phyloP scores from a whole-genome alignment of 2,113 vertebrate species.

The Serilophus lunatus region DNA sequence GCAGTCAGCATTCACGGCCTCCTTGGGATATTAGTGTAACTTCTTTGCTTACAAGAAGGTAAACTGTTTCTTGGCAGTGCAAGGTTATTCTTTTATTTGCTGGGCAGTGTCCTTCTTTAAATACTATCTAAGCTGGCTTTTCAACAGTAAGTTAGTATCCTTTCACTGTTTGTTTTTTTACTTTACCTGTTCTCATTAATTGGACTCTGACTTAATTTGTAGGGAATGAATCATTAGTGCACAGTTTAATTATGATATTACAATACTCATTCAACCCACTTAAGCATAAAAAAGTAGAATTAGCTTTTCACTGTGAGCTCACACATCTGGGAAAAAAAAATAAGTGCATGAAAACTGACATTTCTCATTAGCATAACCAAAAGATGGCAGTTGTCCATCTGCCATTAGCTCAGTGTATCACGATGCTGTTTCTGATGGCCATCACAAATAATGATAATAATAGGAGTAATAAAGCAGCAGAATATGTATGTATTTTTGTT shows the following conservation, averaged over 20 bases:
- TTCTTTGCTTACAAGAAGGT: not conserved
- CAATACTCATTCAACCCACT: constrained; percentile 6
- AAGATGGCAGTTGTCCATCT: constrained; percentile 55
- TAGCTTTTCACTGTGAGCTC: not conserved
- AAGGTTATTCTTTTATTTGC: not conserved
- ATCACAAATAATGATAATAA: constrained; percentile 35
- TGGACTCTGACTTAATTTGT: constrained; percentile 15
- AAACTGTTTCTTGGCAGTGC: not conserved
- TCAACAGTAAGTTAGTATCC: not conserved
- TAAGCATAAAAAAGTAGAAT: constrained; percentile 22
- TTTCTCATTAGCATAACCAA: constrained; percentile 63
- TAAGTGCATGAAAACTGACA: not conserved
- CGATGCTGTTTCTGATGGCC: constrained; percentile 45
- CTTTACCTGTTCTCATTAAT: constrained; percentile 31
- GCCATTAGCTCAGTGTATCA: constrained; percentile 43
- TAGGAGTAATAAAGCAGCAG: constrained; percentile 11
- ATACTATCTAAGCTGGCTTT: not conserved
- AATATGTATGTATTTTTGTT: not conserved
- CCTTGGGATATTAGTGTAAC: not conserved
- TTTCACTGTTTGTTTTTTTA: not conserved
- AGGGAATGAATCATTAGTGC: constrained; percentile 5
- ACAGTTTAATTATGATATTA: constrained; percentile 32
- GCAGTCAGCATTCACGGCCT: not conserved
- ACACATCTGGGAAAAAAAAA: constrained; percentile 42
- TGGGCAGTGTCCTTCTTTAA: not conserved